phyloP scores from a whole-genome alignment of 2,888 invertebrate genomes.

The Neocrepidodera transversa region DNA sequence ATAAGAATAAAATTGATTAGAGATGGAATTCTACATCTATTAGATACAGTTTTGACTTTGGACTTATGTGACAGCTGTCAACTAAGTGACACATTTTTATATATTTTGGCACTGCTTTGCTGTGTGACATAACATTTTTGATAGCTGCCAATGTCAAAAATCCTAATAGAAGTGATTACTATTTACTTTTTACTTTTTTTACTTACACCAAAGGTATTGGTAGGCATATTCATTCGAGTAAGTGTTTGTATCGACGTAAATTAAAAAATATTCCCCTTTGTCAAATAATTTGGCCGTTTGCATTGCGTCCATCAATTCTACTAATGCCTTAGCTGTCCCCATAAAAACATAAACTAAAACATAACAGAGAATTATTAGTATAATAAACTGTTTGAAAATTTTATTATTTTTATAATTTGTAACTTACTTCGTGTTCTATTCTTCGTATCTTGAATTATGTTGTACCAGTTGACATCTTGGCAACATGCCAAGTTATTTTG shows the following conservation, averaged over 20 bases:
- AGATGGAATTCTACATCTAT: too few species aligned
- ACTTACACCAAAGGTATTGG: constrained; percentile 80
- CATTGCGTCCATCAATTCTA: constrained; percentile 92
- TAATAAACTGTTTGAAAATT: too few species aligned
- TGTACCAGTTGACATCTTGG: constrained; percentile 80
- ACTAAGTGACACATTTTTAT: too few species aligned
- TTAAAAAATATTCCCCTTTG: constrained; percentile 93
- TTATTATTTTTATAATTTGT: background rate
- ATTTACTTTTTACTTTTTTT: too few species aligned
- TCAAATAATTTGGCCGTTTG: constrained; percentile 86
- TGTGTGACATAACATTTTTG: too few species aligned
- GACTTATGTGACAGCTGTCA: too few species aligned
- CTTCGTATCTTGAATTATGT: constrained; percentile 83
- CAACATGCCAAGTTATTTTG: constrained; percentile 78
- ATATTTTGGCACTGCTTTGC: too few species aligned
- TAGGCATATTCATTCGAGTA: constrained; percentile 76
- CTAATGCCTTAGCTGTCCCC: constrained; percentile 83
- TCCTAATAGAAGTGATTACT: too few species aligned
- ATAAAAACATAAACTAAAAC: constrained; percentile 92
- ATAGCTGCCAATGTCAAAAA: too few species aligned
- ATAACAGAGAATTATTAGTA: too few species aligned
- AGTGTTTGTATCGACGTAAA: constrained; percentile 93
- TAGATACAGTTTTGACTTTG: too few species aligned
- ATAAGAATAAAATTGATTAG: too few species aligned
- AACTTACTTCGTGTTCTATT: constrained; percentile 81